These are phyloP conservation scores for Peromyscus melanophrys DNA, from an alignment of 2,797 vertebrate genomes.

Conservation along the genomic window DNA sequence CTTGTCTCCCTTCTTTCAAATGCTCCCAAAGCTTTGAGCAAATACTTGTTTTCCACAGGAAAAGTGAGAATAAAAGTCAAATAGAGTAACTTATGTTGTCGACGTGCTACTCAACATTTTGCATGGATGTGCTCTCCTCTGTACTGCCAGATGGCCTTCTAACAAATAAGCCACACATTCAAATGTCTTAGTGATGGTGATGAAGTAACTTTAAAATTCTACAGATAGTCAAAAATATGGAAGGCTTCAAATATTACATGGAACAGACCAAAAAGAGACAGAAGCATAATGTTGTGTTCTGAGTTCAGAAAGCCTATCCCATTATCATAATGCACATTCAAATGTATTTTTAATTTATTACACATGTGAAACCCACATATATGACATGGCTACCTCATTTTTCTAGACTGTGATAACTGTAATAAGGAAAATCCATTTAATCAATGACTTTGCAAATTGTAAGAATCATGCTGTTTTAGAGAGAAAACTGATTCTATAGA, in stretches of 20 bases:
- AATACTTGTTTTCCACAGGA: not conserved
- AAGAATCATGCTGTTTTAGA: not conserved
- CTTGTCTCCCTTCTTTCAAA: not conserved
- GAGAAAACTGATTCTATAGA: not conserved
- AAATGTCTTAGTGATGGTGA: not conserved
- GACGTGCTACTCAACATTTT: conserved; percentile 17
- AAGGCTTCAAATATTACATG: not conserved
- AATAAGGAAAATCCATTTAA: not conserved
- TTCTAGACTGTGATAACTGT: not conserved
- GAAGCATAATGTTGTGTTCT: not conserved
- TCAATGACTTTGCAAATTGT: not conserved
- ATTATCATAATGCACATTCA: not conserved
- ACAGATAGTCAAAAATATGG: not conserved
- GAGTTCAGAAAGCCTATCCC: not conserved
- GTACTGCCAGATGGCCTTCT: not conserved
- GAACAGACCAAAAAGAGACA: not conserved
- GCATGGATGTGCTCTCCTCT: not conserved
- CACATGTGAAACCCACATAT: not conserved
- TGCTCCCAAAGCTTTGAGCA: not conserved
- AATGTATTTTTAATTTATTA: conserved; percentile 1
- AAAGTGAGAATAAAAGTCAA: not conserved
- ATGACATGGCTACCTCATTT: not conserved
- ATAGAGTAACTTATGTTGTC: not conserved
- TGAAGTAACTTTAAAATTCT: conserved; percentile 2
- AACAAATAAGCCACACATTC: not conserved